Conservation (phyloP, 1,140 invertebrate species). For the Aricia agestis region DNA sequence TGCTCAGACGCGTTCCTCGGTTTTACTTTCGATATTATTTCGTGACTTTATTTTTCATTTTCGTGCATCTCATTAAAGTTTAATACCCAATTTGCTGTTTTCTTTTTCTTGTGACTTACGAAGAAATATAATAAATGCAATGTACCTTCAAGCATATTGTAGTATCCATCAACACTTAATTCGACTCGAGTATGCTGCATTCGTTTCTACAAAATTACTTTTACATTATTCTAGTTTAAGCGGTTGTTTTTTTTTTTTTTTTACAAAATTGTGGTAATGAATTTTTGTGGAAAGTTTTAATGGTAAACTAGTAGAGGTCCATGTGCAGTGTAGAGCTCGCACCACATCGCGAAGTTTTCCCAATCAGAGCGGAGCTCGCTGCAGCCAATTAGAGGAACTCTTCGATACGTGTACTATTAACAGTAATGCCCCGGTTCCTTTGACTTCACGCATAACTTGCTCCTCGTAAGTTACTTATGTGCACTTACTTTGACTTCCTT, state of each 20-base stretch:
- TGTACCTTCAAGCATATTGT: background rate
- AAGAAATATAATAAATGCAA: background rate
- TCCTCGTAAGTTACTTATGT: background rate
- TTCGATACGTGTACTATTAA: background rate
- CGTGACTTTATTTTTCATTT: too few relatives aligned
- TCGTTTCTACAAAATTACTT: too few relatives aligned
- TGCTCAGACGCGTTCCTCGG: background rate
- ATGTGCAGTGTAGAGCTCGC: background rate
- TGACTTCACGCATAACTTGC: background rate
- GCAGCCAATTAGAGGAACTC: background rate
- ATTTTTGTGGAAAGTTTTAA: background rate
- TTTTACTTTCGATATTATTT: background rate
- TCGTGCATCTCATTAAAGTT: too few relatives aligned
- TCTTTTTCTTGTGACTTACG: too few relatives aligned
- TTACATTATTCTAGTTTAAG: too few relatives aligned
- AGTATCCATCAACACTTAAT: background rate
- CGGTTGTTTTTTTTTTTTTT: too few relatives aligned
- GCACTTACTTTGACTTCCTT: background rate
- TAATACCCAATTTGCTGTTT: too few relatives aligned
- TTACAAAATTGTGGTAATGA: background rate
- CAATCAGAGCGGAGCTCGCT: slow-evolving; percentile 1
- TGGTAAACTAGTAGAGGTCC: background rate
- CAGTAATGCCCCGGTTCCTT: background rate
- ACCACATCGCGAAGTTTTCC: background rate
- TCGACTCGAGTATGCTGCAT: background rate